Evolutionary conservation across 2,113 vertebrate species (phyloP).

Genomic region (Steatornis caripensis): DNA sequence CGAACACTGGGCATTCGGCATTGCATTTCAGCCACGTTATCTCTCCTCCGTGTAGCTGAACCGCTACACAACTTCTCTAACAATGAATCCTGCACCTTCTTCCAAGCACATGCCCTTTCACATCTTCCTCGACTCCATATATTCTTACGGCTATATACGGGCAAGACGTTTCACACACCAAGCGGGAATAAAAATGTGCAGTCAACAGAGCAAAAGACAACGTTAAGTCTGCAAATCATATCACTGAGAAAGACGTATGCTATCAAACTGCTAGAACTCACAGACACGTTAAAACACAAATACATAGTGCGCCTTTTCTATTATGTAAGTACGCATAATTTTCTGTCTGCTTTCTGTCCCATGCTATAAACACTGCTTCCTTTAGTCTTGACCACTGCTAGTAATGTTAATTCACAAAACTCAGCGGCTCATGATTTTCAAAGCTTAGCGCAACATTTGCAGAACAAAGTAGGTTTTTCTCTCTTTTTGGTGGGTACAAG

Average conservation of each 20-base stretch:
- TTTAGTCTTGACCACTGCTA: slow-evolving; percentile 57
- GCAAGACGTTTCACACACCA: fast-evolving
- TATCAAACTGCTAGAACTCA: background rate
- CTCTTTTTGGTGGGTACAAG: slow-evolving; percentile 77
- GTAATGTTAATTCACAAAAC: slow-evolving; percentile 71
- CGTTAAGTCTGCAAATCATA: background rate
- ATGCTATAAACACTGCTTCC: slow-evolving; percentile 50
- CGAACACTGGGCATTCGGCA: fast-evolving
- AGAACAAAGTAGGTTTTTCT: slow-evolving; percentile 80
- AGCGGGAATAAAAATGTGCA: background rate
- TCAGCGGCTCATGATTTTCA: slow-evolving; percentile 76
- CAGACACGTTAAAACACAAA: background rate
- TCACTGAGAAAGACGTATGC: background rate
- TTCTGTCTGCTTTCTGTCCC: slow-evolving; percentile 58
- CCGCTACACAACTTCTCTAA: background rate
- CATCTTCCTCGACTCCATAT: fast-evolving
- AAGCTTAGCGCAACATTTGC: slow-evolving; percentile 73
- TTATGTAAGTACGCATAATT: slow-evolving; percentile 40
- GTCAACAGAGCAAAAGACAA: background rate
- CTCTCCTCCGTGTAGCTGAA: background rate
- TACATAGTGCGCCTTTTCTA: background rate
- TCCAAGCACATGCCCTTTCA: fast-evolving
- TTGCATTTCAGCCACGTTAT: fast-evolving
- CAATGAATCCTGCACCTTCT: fast-evolving
- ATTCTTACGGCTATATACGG: fast-evolving